phyloP scores from a whole-genome alignment of 2,113 vertebrate species.

The Ptilorrhoa leucosticta region DNA sequence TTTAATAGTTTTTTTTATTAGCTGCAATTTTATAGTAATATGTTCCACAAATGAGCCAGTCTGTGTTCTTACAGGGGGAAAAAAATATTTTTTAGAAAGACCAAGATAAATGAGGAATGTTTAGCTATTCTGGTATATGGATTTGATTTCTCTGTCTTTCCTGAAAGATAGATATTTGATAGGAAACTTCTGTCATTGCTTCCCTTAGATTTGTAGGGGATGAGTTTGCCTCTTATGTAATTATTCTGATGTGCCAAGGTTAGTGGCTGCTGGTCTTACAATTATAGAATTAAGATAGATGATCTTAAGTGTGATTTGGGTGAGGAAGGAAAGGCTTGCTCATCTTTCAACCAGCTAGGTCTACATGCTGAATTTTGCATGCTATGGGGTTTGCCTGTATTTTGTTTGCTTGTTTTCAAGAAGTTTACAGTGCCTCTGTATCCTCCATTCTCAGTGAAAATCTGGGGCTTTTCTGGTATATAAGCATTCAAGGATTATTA shows the following conservation, averaged over 20 bases:
- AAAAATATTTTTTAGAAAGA: not conserved
- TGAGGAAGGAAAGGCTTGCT: not conserved
- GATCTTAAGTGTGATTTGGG: not conserved
- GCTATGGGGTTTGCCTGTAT: not conserved
- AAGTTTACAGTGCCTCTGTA: not conserved
- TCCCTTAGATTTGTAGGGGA: not conserved
- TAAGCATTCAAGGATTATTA: not conserved
- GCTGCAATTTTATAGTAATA: not conserved
- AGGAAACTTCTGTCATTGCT: not conserved
- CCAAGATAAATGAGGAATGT: not conserved
- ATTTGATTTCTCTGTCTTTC: not conserved
- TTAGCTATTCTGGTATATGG: not conserved
- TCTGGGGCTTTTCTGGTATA: not conserved
- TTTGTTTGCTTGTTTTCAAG: not conserved
- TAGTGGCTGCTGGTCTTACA: not conserved
- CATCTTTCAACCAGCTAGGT: not conserved
- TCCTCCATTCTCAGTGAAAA: not conserved
- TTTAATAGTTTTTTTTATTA: not conserved
- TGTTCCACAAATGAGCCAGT: not conserved
- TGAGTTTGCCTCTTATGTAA: not conserved
- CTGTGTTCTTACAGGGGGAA: not conserved
- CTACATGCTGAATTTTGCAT: not conserved
- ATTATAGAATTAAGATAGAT: not conserved
- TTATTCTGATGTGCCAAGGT: not conserved
- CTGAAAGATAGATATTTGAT: not conserved